Percentiles rank a stretch among this genome's conserved stretches.
These are phyloP conservation scores for Chaenocephalus aceratus DNA, from an alignment of 2,113 vertebrate species.

Conservation along the genomic window DNA sequence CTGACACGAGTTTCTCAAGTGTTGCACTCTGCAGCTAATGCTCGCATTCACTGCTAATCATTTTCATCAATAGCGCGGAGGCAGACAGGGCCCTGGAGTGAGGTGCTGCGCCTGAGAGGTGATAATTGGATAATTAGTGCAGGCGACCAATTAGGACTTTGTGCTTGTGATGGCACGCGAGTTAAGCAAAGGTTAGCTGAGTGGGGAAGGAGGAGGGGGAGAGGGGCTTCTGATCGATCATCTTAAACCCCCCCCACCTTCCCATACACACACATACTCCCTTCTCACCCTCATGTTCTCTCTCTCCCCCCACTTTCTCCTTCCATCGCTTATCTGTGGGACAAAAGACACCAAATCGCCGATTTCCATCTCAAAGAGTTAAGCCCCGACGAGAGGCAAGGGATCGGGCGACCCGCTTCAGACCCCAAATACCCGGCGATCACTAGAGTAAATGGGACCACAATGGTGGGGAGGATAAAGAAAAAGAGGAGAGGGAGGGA, in stretches of 20 bases:
- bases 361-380: slow-evolving; percentile 88
- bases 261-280: slow-evolving; percentile 3
- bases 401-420: slow-evolving; percentile 80
- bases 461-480: slow-evolving; percentile 75
- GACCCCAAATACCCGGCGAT: slow-evolving; percentile 83
- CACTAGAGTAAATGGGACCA: slow-evolving; percentile 86
- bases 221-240: slow-evolving; percentile 68
- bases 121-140: slow-evolving; percentile 84
- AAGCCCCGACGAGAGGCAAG: slow-evolving; percentile 79
- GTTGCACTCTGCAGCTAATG: slow-evolving; percentile 48
- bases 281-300: slow-evolving; percentile 42
- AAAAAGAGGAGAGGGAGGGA: slow-evolving; percentile 19
- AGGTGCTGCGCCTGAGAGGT: slow-evolving; percentile 52
- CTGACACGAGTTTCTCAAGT: slow-evolving; percentile 55
- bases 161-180: slow-evolving; percentile 88
- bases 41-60: slow-evolving; percentile 67
- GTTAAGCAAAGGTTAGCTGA: slow-evolving; percentile 76
- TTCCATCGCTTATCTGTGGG: slow-evolving; percentile 64
- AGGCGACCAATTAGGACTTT: slow-evolving; percentile 80
- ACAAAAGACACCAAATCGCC: slow-evolving; percentile 82
- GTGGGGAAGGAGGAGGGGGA: slow-evolving; percentile 26
- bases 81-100: slow-evolving; percentile 53
- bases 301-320: slow-evolving; percentile 12
- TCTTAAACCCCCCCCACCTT: slow-evolving; percentile 21
- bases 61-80: slow-evolving; percentile 66